Base-by-base conservation (phyloP, 2,113 vertebrate genomes). In the Pterocles burchelli region DNA sequence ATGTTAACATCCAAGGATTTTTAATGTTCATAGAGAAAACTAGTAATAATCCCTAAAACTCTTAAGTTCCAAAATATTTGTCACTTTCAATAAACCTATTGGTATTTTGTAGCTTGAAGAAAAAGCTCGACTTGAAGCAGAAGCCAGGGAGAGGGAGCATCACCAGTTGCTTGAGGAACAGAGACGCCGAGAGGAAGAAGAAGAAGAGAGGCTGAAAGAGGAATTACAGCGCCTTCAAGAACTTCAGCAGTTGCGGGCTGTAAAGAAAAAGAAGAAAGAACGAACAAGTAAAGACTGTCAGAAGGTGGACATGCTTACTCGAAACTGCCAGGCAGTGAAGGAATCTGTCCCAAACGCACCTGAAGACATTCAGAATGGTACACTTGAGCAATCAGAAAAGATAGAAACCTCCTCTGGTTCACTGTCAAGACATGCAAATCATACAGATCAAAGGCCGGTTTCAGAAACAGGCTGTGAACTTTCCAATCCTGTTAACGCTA, bases 221-320 rank as follows among this genome's bases (percentile, higher is more conserved):
- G 99, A 99, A 75, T 96, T 99, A 7, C 98, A 98, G 6, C 97
- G 98, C 48, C 98, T 99, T 86, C 99, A 99, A 79, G 99, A 99
- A 94, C 98, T 99, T 58, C 99, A 99, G 94, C 99, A 99, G 41
- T 97, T 99, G 70, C 97, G 98, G 6, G 97, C 98, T 11, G 97
- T 98, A 49, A 99, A 99, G 97, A 99, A 99, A 98, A 99, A 99
- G 98, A 99, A 98, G 98, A 99, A 98, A 95, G 99, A 99, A 36
- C 97, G 98, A 89, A 96, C 97, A 8, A 98, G 73, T 58, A 98
- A 98, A 96, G 99, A 99, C 96, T 98, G 97, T 89, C 97, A 54
- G 41, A 98, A 87, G 95, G 88, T 94, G 76, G 98, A 96, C 70
- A 76, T 96, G 94, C 97, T 97, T 11, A 72, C 96, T 31, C 92